These are phyloP conservation scores for Ophion obscuratus DNA, from an alignment of 2,888 invertebrate genomes.

Conservation along the genomic window DNA sequence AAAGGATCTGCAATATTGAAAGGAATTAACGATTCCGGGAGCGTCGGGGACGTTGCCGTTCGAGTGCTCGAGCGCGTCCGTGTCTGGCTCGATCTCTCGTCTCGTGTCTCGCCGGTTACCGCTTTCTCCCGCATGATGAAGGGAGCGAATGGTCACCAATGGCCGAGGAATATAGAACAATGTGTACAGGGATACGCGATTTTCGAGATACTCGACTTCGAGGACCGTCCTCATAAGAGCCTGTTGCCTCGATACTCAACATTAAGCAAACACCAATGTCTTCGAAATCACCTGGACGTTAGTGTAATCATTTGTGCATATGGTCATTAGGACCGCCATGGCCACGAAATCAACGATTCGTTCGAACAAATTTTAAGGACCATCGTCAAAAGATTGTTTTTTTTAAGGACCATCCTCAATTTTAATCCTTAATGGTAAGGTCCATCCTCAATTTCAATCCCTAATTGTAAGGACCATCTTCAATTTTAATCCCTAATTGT, in stretches of 20 bases:
- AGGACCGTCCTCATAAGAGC: too few species aligned
- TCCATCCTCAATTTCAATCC: too few species aligned
- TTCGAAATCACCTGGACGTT: neutral
- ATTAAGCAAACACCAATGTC: neutral
- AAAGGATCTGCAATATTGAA: constrained; percentile 79
- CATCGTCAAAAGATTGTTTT: too few species aligned
- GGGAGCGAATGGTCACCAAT: constrained; percentile 8
- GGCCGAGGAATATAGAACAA: constrained; percentile 18
- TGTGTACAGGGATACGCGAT: neutral
- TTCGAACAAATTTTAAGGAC: neutral
- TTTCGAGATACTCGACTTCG: neutral
- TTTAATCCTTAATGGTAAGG: too few species aligned
- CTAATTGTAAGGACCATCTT: too few species aligned
- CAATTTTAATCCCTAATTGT: too few species aligned
- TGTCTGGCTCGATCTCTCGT: constrained; percentile 45
- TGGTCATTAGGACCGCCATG: neutral
- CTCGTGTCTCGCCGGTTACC: constrained; percentile 8
- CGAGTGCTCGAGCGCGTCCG: constrained; percentile 39
- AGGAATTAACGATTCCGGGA: constrained; percentile 80
- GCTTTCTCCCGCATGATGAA: constrained; percentile 28
- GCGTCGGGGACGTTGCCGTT: constrained; percentile 70
- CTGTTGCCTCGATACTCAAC: neutral
- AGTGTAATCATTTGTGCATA: neutral
- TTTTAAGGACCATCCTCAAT: too few species aligned
- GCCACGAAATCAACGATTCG: neutral